A percentile compares a stretch with the other conserved stretches of the same genome.
phyloP scores from a whole-genome alignment of 2,797 vertebrate species.

The Acropternis orthonyx region DNA sequence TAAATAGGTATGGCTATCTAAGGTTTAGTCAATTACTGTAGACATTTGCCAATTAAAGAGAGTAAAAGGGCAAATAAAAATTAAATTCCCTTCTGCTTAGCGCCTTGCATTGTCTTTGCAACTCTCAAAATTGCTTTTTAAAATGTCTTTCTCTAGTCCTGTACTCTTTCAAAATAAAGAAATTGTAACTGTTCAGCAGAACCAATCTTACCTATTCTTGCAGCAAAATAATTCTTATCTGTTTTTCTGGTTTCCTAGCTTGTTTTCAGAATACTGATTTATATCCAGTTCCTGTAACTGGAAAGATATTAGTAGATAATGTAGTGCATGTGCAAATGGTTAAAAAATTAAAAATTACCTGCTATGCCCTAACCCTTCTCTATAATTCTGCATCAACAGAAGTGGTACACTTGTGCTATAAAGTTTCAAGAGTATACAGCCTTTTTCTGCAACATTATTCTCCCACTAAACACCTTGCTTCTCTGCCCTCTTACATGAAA shows the following conservation, averaged over 20 bases:
- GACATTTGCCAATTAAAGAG: constrained; percentile 36
- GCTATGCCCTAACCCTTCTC: neutral
- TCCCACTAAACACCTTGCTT: neutral
- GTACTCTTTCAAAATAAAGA: neutral
- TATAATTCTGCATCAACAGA: neutral
- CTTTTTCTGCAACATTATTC: neutral
- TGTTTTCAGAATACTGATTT: neutral
- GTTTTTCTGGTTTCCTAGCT: neutral
- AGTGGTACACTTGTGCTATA: neutral
- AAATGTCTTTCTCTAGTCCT: neutral
- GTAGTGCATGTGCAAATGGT: neutral
- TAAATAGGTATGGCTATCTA: constrained; percentile 50
- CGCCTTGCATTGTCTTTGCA: neutral
- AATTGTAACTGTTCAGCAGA: neutral
- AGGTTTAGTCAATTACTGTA: constrained; percentile 29
- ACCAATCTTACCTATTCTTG: neutral
- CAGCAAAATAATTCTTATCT: neutral
- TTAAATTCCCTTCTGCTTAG: constrained; percentile 11
- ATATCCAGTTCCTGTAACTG: neutral
- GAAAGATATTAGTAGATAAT: neutral
- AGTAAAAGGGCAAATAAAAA: constrained; percentile 40
- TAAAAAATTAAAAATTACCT: neutral
- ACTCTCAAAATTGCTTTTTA: neutral
- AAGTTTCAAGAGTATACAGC: neutral
- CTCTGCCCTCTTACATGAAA: neutral